These are phyloP conservation scores for Paralichthys olivaceus DNA, from an alignment of 2,113 vertebrate genomes.

Conservation along the genomic window DNA sequence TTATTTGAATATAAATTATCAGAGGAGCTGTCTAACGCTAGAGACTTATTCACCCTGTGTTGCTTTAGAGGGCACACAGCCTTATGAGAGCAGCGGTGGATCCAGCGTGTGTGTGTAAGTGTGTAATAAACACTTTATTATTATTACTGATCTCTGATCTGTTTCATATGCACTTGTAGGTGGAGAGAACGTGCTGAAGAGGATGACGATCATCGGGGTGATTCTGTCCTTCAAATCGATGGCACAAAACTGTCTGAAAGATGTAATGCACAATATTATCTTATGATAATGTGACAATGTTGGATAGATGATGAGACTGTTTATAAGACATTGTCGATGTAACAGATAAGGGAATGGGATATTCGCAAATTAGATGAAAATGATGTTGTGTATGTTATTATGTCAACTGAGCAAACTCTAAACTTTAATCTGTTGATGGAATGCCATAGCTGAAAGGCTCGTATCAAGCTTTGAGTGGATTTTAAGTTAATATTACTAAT, in stretches of 20 bases:
- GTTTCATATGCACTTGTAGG: constrained; percentile 75
- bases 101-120: neutral
- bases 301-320: neutral
- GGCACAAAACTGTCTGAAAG: constrained; percentile 88
- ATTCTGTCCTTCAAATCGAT: constrained; percentile 91
- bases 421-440: neutral
- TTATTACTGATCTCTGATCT: neutral
- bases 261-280: constrained; percentile 77
- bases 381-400: neutral
- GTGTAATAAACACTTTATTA: accelerated
- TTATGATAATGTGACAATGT: neutral
- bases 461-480: neutral
- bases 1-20: too few species aligned
- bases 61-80: neutral
- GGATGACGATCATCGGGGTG: constrained; percentile 95
- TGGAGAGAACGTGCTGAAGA: constrained; percentile 90
- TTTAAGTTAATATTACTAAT: neutral
- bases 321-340: neutral
- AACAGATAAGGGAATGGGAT: neutral
- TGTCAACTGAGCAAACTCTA: neutral
- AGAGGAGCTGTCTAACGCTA: too few species aligned
- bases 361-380: neutral
- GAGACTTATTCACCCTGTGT: neutral
- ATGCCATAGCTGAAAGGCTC: neutral
- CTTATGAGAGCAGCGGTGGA: neutral